These are phyloP conservation scores for Penaeus monodon DNA, from an alignment of 2,888 invertebrate species.

Conservation along the genomic window DNA sequence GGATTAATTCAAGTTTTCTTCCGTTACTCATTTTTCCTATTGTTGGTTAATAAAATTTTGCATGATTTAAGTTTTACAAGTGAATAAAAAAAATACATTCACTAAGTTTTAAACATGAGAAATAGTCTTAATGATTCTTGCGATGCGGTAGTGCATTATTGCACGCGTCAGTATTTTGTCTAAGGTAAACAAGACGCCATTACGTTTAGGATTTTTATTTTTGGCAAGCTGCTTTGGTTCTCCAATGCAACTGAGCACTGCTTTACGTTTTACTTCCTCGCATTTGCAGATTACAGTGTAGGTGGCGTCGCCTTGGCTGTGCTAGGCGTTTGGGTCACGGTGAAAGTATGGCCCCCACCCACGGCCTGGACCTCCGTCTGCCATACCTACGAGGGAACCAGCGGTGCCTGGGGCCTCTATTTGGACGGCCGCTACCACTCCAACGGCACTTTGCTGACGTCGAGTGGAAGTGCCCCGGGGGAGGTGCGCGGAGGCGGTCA, in stretches of 20 bases:
- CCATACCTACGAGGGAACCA: neutral
- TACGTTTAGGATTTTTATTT: neutral
- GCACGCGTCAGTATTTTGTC: no score
- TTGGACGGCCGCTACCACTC: neutral
- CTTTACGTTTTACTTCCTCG: neutral
- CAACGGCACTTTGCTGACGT: neutral
- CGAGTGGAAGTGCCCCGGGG: neutral
- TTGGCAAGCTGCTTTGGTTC: neutral
- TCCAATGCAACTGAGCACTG: neutral
- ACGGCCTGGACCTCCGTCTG: constrained; percentile 1
- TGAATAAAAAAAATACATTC: no score
- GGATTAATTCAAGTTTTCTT: no score
- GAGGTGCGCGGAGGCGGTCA: constrained; percentile 3
- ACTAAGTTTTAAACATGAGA: no score
- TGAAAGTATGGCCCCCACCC: neutral
- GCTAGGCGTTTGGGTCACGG: neutral
- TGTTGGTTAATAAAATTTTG: no score
- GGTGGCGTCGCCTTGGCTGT: neutral
- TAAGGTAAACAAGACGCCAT: no score
- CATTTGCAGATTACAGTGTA: constrained; percentile 1
- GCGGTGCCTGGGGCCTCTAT: neutral
- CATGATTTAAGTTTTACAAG: no score
- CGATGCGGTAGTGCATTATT: no score
- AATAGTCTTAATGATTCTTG: no score
- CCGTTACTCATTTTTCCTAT: no score